These are phyloP conservation scores for Muraenolepis orangiensis DNA, from an alignment of 2,797 vertebrate genomes.

Conservation along the genomic window DNA sequence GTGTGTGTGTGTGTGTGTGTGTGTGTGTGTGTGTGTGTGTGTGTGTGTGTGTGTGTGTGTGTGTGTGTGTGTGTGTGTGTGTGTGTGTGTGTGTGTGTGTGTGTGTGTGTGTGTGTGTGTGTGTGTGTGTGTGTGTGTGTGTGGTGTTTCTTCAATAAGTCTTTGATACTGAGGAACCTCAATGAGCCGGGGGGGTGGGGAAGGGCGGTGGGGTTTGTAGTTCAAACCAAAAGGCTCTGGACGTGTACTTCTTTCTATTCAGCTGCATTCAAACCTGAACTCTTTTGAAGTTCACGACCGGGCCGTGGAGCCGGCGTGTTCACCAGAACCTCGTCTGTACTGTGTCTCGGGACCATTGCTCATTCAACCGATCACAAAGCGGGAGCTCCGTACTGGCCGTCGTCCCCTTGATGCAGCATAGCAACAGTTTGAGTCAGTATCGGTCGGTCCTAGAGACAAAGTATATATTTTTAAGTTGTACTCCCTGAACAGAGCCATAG, in stretches of 20 bases:
- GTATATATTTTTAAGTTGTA: constrained; percentile 22
- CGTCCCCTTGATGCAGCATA: constrained; percentile 31
- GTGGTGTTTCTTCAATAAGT: too few species aligned
- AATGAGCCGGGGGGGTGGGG: constrained; percentile 56
- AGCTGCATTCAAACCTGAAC: constrained; percentile 61
- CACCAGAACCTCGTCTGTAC: neutral
- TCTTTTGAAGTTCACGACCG: constrained; percentile 57
- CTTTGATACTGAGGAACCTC: constrained; percentile 58
- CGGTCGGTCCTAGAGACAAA: constrained; percentile 30
- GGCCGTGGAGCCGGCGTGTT: constrained; percentile 28
- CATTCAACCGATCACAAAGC: neutral
- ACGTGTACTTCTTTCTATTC: constrained; percentile 69
- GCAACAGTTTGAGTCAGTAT: constrained; percentile 44
- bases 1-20: neutral
- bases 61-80: too few species aligned
- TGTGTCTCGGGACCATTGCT: neutral
- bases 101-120: neutral
- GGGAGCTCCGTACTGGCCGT: constrained; percentile 40
- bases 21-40: too few species aligned
- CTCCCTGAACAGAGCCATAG: constrained; percentile 22
- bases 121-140: too few species aligned
- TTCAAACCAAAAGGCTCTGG: constrained; percentile 58
- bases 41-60: neutral
- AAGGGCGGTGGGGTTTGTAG: constrained; percentile 55
- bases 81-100: neutral